phyloP scores from a whole-genome alignment of 2,797 vertebrate genomes.

The Anomalospiza imberbis region DNA sequence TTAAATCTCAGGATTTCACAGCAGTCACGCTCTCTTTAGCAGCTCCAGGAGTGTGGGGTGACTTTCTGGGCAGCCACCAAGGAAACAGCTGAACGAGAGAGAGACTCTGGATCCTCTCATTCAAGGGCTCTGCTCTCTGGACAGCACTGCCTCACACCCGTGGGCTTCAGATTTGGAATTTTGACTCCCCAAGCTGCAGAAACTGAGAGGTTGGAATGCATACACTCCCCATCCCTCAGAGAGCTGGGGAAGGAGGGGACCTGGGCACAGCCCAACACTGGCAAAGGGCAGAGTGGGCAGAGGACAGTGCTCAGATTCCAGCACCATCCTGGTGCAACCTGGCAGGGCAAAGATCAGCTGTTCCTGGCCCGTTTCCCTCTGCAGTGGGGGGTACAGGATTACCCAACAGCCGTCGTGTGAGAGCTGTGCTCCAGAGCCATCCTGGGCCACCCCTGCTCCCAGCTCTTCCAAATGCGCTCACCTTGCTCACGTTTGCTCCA shows the following conservation, averaged over 20 bases:
- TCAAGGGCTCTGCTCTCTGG: not conserved
- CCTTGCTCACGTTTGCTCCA: not conserved
- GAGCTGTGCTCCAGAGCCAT: not conserved
- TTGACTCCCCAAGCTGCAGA: not conserved
- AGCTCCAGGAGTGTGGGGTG: not conserved
- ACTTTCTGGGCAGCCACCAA: not conserved
- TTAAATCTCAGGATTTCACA: not conserved
- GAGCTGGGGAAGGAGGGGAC: not conserved
- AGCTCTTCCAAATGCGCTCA: not conserved
- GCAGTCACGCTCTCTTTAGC: not conserved
- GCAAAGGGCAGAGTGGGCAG: not conserved
- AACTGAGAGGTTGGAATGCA: not conserved
- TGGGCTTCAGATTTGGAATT: not conserved
- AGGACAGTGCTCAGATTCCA: not conserved
- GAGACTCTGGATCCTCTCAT: not conserved
- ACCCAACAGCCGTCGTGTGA: not conserved
- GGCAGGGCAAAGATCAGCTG: not conserved
- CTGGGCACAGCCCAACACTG: not conserved
- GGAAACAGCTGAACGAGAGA: not conserved
- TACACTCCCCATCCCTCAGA: rapidly evolving
- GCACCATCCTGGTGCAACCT: not conserved
- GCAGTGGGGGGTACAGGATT: not conserved
- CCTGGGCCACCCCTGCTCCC: not conserved
- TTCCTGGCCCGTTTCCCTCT: not conserved
- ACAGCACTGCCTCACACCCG: not conserved